Evolutionary conservation across 2,797 vertebrate species (phyloP), one percentile per base, ranked within the genome.

Genomic region (Danio kyathit): DNA sequence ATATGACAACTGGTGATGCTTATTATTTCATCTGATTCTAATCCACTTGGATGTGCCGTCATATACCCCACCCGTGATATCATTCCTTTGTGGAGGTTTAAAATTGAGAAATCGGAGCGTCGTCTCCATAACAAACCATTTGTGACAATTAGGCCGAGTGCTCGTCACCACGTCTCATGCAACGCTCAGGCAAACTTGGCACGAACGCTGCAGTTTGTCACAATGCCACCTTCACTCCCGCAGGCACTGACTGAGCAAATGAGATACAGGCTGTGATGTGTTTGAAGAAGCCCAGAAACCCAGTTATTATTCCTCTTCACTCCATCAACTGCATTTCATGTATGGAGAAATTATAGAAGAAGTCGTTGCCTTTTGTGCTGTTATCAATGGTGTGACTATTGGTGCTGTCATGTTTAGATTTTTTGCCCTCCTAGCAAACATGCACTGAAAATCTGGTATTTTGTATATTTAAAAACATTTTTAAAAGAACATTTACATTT

Each of bases 181-280:
- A 77, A 29, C 1, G 19, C 52, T 77, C 43, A 48, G 64, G 41
- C 11, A 69, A 69, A 78, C 76, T 69, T 78, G 64, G 75, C 75
- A 59, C 48, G 75, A 14, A 61, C 1, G 0, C 17, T 61, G 29
- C 38, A 60, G 21, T 79, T 79, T 73, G 52, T 52, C 52, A 79
- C 41, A 1, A 79, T 74, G n/a, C 51, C 59, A 81, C 70, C 44
- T 81, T 65, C 13, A 59, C 6, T 73, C 46, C n/a, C 48, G n/a
- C 5, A 80, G 44, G 29, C 51, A 40, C 14, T 41, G 57, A 59
- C 29, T 29, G 29, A 29, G 38, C 57, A 71, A 74, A 78, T 51
- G 11, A 75, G 29, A 66, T 44, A 5, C 38, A 60, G 49, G 7
- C 14, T 11, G 6, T 38, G 38, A 46, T 77, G 40, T 43, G 69